phyloP scores from a whole-genome alignment of 1,140 invertebrate species.

The Proales similis region DNA sequence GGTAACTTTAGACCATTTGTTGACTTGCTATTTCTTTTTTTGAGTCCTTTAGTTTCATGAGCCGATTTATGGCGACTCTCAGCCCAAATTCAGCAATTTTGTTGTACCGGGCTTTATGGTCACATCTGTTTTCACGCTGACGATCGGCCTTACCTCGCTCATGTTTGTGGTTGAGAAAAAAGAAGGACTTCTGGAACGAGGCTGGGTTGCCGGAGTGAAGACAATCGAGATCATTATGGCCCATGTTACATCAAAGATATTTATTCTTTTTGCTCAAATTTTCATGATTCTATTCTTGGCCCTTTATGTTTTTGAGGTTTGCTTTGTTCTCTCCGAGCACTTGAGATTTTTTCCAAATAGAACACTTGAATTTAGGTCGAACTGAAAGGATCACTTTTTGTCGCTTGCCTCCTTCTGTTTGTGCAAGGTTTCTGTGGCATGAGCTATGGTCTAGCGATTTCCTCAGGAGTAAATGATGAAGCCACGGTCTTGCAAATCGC shows the following conservation, averaged over 20 bases:
- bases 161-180: slow-evolving; percentile 76
- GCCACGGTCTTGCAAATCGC: slow-evolving; percentile 83
- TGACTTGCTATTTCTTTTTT: not conserved
- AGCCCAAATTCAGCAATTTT: slow-evolving; percentile 85
- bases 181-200: slow-evolving; percentile 47
- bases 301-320: slow-evolving; percentile 62
- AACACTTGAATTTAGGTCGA: too few relatives aligned
- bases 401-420: slow-evolving; percentile 68
- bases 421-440: slow-evolving; percentile 77
- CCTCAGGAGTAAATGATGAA: slow-evolving; percentile 58
- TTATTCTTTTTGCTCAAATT: slow-evolving; percentile 87
- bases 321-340: too few relatives aligned
- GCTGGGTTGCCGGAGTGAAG: slow-evolving; percentile 62
- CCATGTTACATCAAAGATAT: slow-evolving; percentile 82
- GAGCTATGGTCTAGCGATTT: slow-evolving; percentile 65
- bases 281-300: slow-evolving; percentile 72
- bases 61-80: slow-evolving; percentile 75
- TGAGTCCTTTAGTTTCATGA: slow-evolving; percentile 62
- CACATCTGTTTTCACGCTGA: slow-evolving; percentile 90
- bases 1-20: too few relatives aligned
- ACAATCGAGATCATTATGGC: slow-evolving; percentile 81
- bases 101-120: slow-evolving; percentile 87
- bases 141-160: slow-evolving; percentile 83
- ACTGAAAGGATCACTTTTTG: slow-evolving; percentile 66
- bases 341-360: too few relatives aligned